Conservation (phyloP, 2,888 invertebrate genomes). For the Drosophila macrospina region DNA sequence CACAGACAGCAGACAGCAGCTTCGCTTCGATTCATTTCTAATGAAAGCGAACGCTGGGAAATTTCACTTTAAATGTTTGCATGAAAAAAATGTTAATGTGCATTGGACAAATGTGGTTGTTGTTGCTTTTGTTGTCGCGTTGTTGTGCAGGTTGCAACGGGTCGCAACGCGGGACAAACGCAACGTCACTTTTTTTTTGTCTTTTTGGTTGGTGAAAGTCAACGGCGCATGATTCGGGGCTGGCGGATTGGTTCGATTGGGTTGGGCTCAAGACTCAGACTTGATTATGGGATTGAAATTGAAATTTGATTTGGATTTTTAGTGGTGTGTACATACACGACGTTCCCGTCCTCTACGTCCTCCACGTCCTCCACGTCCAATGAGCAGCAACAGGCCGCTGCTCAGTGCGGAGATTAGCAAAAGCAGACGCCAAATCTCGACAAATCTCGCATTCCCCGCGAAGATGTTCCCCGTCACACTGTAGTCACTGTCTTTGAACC, state of each 20-base stretch:
- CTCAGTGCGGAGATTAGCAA: conserved; percentile 77
- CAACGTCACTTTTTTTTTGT: conserved; percentile 63
- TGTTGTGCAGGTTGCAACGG: conserved; percentile 65
- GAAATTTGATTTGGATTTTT: conserved; percentile 22
- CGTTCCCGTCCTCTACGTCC: conserved; percentile 63
- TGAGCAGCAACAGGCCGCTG: conserved; percentile 68
- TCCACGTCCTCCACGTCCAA: conserved; percentile 74
- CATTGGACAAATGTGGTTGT: conserved; percentile 69
- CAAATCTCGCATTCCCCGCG: conserved; percentile 55
- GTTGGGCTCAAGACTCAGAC: conserved; percentile 40
- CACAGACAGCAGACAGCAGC: background rate
- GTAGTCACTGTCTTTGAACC: conserved; percentile 53
- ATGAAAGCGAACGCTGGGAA: conserved; percentile 76
- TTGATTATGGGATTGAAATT: conserved; percentile 35
- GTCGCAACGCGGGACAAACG: conserved; percentile 50
- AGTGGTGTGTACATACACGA: conserved; percentile 67
- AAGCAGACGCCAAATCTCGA: conserved; percentile 79
- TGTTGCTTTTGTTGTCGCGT: conserved; percentile 41
- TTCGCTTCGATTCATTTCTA: conserved; percentile 64
- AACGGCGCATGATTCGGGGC: conserved; percentile 22
- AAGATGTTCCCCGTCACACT: conserved; percentile 56
- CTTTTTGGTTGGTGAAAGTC: conserved; percentile 74
- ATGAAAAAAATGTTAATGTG: conserved; percentile 70
- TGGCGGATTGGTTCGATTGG: conserved; percentile 32
- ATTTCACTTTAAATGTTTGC: conserved; percentile 73